A percentile compares a stretch with the other conserved stretches of the same genome.
Evolutionary conservation across 2,113 vertebrate species (phyloP).

Genomic region (Cepphus grylle): DNA sequence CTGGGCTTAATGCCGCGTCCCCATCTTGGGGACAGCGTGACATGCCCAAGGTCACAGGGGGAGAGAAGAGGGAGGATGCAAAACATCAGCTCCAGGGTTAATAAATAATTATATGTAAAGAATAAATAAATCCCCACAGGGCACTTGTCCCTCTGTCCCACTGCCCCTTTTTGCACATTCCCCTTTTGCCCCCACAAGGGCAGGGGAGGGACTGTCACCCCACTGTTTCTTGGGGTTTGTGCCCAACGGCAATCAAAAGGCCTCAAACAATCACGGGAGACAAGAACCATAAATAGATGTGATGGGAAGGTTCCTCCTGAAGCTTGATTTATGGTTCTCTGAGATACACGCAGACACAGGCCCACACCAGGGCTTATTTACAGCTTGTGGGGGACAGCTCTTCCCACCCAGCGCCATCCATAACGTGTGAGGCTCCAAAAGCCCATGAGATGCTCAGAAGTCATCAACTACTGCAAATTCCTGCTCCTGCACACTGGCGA

Average conservation of each 20-base stretch:
- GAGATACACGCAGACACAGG: not conserved
- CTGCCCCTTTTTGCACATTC: fast-evolving
- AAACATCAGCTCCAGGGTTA: not conserved
- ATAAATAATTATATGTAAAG: not conserved
- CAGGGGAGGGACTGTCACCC: not conserved
- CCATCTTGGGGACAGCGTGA: not conserved
- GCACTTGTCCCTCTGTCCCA: not conserved
- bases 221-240: not conserved
- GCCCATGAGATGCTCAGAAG: not conserved
- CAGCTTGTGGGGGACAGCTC: not conserved
- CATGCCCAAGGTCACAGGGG: fast-evolving
- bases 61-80: not conserved
- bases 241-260: not conserved
- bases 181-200: not conserved
- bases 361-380: not conserved
- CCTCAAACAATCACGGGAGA: not conserved
- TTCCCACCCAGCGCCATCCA: not conserved
- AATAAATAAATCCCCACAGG: not conserved
- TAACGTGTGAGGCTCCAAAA: not conserved
- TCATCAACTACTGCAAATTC: not conserved
- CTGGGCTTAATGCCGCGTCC: not conserved
- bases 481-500: fast-evolving
- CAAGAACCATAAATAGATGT: not conserved
- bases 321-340: not conserved
- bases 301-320: not conserved